Percentiles rank a stretch among this genome's conserved stretches.
phyloP scores from a whole-genome alignment of 2,888 invertebrate genomes.

The Hydroisotoma schaefferi region DNA sequence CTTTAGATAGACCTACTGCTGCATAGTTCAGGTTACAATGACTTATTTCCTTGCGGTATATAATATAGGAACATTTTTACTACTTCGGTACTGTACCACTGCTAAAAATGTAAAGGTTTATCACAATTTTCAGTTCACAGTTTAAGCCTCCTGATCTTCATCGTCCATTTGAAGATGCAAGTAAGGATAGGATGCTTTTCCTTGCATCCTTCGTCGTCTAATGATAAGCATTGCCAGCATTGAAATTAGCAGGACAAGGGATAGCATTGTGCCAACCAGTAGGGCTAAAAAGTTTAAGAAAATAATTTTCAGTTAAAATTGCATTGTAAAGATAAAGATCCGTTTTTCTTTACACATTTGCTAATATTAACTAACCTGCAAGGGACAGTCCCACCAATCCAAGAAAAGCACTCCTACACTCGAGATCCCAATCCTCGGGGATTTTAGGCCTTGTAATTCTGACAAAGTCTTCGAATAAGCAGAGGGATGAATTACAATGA shows the following conservation, averaged over 20 bases:
- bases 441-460: conserved; percentile 61
- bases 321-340: neutral
- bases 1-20: no score
- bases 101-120: no score
- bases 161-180: conserved; percentile 48
- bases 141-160: no score
- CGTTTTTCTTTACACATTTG: neutral
- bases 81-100: no score
- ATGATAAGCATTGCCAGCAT: conserved; percentile 29
- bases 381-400: conserved; percentile 6
- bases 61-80: no score
- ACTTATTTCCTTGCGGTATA: no score
- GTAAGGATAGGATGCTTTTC: conserved; percentile 41
- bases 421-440: conserved; percentile 64
- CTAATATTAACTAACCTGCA: neutral
- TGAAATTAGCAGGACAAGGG: conserved; percentile 19
- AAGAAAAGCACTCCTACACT: conserved; percentile 56
- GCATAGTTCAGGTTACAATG: no score
- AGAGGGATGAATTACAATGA: conserved; percentile 60
- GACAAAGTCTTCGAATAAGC: conserved; percentile 62
- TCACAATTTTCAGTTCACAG: no score
- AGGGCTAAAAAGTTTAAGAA: conserved; percentile 13
- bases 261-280: conserved; percentile 20
- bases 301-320: neutral
- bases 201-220: conserved; percentile 16